Evolutionary conservation across 2,797 vertebrate species (phyloP).

Genomic region (Epinephelus awoara): DNA sequence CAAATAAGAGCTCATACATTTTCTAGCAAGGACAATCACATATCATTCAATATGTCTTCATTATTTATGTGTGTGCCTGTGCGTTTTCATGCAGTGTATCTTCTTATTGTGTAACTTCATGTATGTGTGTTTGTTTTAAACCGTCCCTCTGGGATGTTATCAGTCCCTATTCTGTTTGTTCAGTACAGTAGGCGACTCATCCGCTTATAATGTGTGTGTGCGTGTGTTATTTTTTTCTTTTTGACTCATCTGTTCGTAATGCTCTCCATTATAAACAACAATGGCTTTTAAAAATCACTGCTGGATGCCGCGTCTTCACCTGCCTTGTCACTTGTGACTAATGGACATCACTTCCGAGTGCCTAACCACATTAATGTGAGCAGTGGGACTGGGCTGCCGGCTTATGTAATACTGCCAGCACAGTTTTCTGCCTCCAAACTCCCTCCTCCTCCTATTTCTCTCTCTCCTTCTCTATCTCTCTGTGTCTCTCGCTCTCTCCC

Average conservation of each 20-base stretch:
- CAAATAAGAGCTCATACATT: constrained; percentile 13
- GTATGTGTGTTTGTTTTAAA: constrained; percentile 46
- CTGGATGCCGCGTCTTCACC: constrained; percentile 72
- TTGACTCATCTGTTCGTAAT: constrained; percentile 54
- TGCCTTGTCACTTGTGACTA: constrained; percentile 80
- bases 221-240: background rate
- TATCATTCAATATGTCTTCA: constrained; percentile 34
- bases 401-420: constrained; percentile 85
- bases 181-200: constrained; percentile 32
- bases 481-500: constrained; percentile 51
- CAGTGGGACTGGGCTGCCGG: constrained; percentile 74
- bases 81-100: constrained; percentile 18
- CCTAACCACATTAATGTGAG: constrained; percentile 79
- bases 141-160: constrained; percentile 26
- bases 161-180: constrained; percentile 37
- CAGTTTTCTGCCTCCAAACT: constrained; percentile 76
- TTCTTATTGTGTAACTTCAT: constrained; percentile 29
- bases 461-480: constrained; percentile 23
- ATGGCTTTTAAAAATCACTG: constrained; percentile 67
- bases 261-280: constrained; percentile 63
- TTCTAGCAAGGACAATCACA: background rate
- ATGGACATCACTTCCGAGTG: constrained; percentile 80
- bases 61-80: constrained; percentile 7
- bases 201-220: constrained; percentile 29
- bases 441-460: constrained; percentile 42